Base-by-base conservation (phyloP, 1,140 invertebrate genomes). In the Hermetia illucens region DNA sequence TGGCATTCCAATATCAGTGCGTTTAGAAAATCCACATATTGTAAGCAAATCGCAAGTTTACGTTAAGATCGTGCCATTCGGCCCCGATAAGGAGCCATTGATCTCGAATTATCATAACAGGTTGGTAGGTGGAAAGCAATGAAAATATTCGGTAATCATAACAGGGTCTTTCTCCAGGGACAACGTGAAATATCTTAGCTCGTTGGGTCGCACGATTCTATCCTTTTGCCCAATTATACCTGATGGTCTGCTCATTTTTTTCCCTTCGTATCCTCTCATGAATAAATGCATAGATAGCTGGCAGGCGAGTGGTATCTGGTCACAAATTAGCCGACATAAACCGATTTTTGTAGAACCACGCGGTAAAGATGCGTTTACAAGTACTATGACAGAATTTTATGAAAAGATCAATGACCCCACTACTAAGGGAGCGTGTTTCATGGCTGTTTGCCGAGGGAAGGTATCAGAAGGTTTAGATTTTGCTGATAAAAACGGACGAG, bases 391-490 rank as follows among this genome's bases (percentile, higher is more conserved):
- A 46, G 80, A 88, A 31, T 97, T 82, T 65, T 93, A 93, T 54
- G 67, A 72, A 42, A 81, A 79, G 58, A 80, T 94, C 37, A 71
- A 75, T 46, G 76, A 82, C 53, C 70, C 74, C 2, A 63, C 52
- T 34, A 66, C 62, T 4, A 82, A 75, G 55, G 93, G 94, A 20
- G 92, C 89, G 1, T 82, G 90, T 48, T 91, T 98, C 52, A 80
- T 96, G 75, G 94, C 90, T 31, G 93, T 98, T 2, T 95, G 89
- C 55, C 69, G 94, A 50, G 94, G 94, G 25, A 98, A 98, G 72
- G 83, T 90, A 1, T 93, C 89, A 25, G 94, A 98, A 74, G 95
- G 95, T 20, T 66, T 99, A 37, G 95, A 99, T 70, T 98, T 99
- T 72, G 79, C 88, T 25, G 88, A 98, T 68, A 75, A 75, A 43